Evolutionary conservation across 2,888 invertebrate genomes (phyloP).

Genomic region (Cylindroiulus punctatus): DNA sequence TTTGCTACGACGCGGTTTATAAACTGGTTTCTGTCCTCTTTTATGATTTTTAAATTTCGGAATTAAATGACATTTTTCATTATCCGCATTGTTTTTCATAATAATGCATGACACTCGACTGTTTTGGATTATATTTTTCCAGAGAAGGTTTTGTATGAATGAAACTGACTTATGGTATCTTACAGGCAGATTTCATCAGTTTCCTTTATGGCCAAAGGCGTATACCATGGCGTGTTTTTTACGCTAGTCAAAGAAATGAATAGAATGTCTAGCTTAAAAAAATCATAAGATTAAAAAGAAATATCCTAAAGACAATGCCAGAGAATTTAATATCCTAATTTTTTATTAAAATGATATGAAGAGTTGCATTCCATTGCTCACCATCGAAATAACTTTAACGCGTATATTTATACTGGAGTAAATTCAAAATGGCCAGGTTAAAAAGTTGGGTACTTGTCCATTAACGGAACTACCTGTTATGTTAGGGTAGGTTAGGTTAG

Average conservation of each 20-base stretch:
- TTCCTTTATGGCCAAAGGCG: not conserved
- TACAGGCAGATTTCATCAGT: not conserved
- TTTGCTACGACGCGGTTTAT: not conserved
- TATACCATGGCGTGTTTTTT: not conserved
- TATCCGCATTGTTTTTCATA: not conserved
- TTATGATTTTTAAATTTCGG: not conserved
- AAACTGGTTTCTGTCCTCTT: not conserved
- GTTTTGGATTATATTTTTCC: not conserved
- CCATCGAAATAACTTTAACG: too few relatives aligned
- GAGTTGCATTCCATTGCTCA: too few relatives aligned
- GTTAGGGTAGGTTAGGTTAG: too few relatives aligned
- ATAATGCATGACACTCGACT: not conserved
- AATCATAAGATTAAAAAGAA: too few relatives aligned
- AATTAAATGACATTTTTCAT: conserved; percentile 26
- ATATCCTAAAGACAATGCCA: too few relatives aligned
- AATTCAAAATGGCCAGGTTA: too few relatives aligned
- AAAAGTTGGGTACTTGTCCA: too few relatives aligned
- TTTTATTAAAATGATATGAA: too few relatives aligned
- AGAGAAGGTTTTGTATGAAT: not conserved
- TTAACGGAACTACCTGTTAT: too few relatives aligned
- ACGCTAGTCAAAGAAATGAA: not conserved
- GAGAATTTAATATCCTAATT: too few relatives aligned
- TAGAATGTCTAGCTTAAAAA: too few relatives aligned
- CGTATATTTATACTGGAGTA: too few relatives aligned
- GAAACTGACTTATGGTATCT: not conserved